A percentile compares a stretch with the other conserved stretches of the same genome.
Evolutionary conservation across 1,140 invertebrate genomes (phyloP).

Genomic region (Philopotamus ludificatus): DNA sequence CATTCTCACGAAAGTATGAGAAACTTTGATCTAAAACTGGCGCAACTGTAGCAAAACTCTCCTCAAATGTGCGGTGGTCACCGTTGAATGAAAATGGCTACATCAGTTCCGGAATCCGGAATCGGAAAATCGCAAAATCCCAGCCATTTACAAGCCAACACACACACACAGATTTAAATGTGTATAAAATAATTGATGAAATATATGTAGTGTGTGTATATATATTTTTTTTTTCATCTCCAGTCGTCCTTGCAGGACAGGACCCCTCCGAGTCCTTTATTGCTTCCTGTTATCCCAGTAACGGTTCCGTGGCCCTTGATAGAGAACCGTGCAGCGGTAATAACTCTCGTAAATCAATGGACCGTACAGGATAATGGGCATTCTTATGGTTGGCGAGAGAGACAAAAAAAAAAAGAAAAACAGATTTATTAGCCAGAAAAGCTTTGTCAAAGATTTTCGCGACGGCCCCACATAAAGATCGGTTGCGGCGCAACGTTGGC

Average conservation of each 20-base stretch:
- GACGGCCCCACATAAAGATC: constrained; percentile 19
- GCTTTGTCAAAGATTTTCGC: constrained; percentile 34
- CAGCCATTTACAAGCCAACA: no score
- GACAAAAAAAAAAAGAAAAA: constrained; percentile 37
- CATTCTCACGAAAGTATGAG: neutral
- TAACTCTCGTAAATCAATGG: constrained; percentile 51
- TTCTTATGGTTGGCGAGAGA: constrained; percentile 51
- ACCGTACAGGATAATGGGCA: constrained; percentile 55
- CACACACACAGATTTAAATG: no score
- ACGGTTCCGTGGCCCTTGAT: constrained; percentile 42
- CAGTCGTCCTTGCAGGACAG: constrained; percentile 17
- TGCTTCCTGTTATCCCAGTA: constrained; percentile 54
- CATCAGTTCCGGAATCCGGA: constrained; percentile 22
- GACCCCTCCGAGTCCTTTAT: constrained; percentile 45
- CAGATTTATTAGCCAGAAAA: constrained; percentile 41
- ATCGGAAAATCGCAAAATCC: neutral
- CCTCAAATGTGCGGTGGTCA: neutral
- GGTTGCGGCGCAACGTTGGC: constrained; percentile 16
- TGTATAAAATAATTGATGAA: no score
- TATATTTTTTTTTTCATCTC: no score
- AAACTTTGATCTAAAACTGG: neutral
- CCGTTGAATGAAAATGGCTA: constrained; percentile 11
- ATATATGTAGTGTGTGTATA: no score
- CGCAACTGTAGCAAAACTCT: neutral
- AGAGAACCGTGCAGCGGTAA: constrained; percentile 41